Evolutionary conservation across 2,113 vertebrate species (phyloP), one percentile per base, ranked within the genome.

Genomic region (Sturnira hondurensis): DNA sequence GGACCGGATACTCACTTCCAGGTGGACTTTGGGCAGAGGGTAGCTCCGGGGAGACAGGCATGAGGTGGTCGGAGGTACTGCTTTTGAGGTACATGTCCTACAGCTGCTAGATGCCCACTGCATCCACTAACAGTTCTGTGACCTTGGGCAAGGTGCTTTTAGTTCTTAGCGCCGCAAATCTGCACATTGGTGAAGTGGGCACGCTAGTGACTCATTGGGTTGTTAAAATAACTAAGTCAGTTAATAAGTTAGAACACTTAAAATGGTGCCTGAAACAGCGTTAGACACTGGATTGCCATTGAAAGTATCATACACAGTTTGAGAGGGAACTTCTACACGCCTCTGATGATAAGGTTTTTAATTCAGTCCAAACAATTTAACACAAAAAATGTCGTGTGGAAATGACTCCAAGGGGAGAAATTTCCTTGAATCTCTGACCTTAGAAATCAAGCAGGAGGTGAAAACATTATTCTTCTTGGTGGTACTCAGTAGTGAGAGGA

Each of bases 61-160:
- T 14, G 17, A 16, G 24, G 1, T 0, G 1, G 7, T 26, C 22
- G 24, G 12, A 70, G 1, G 2, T 28, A 9, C 4, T 56, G 17
- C 1, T 1, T 68, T 65, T 67, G 43, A 38, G 13, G 11, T 11
- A 4, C 24, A 16, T 3, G 43, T 5, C 17, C 10, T 20, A 58
- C 16, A 31, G 54, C 38, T 41, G 12, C 38, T 45, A 5, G 45
- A 52, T 11, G 31, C 22, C 17, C 0, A 0, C 33, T 38, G 50
- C 5, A 3, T 78, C 73, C 67, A 4, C 13, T 31, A 47, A 76
- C 6, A 28, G 12, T 28, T 50, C 24, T 15, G 13, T 63, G 12
- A 89, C 33, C 33, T 61, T 10, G 0, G 28, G 22, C 36, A 70
- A 50, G 4, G n/a, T 26, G 7, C 38, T 67, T 31, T 76, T 36